These are phyloP conservation scores for Diarsia rubi DNA, from an alignment of 2,888 invertebrate species.

Conservation along the genomic window DNA sequence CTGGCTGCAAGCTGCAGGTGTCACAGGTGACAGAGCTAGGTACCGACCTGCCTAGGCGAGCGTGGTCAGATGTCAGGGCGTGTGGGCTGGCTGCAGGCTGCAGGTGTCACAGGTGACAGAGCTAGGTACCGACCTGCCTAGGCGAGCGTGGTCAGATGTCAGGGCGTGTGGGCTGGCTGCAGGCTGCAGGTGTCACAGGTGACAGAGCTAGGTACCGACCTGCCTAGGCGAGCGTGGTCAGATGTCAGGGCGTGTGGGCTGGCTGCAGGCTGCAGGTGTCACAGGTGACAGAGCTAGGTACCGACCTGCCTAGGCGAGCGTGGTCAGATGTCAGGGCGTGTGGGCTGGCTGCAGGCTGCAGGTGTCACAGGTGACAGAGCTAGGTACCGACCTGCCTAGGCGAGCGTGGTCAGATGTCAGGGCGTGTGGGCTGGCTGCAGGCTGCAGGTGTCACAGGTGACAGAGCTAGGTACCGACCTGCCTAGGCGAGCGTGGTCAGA, in stretches of 20 bases:
- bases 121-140: slow-evolving; percentile 16
- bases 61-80: slow-evolving; percentile 54
- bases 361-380: slow-evolving; percentile 65
- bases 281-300: neutral
- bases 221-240: slow-evolving; percentile 38
- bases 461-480: neutral
- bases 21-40: slow-evolving; percentile 64
- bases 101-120: slow-evolving; percentile 72
- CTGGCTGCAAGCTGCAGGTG: slow-evolving; percentile 66
- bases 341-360: slow-evolving; percentile 70
- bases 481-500: slow-evolving; percentile 1
- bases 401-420: slow-evolving; percentile 49
- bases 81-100: slow-evolving; percentile 56
- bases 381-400: no score
- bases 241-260: slow-evolving; percentile 49
- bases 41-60: slow-evolving; percentile 31
- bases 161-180: slow-evolving; percentile 19
- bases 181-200: slow-evolving; percentile 7
- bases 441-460: neutral
- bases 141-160: slow-evolving; percentile 28
- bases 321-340: slow-evolving; percentile 62
- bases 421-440: slow-evolving; percentile 45
- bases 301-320: slow-evolving; percentile 56
- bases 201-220: neutral
- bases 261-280: slow-evolving; percentile 44